phyloP scores from a whole-genome alignment of 1,140 invertebrate genomes.

The Chymomyza costata region DNA sequence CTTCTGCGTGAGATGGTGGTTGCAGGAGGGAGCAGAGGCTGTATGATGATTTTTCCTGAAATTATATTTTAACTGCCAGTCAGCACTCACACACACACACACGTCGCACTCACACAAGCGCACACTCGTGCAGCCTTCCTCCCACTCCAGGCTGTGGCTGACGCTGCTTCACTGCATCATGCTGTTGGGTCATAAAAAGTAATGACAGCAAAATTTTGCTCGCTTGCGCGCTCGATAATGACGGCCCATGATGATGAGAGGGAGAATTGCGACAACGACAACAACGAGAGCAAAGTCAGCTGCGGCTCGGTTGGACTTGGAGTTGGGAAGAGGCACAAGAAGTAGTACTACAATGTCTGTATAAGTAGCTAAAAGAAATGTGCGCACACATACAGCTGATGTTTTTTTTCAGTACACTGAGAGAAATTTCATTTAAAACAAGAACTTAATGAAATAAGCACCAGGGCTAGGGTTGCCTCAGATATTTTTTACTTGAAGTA shows the following conservation, averaged over 20 bases:
- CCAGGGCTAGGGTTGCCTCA: no score
- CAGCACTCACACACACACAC: conserved; percentile 1
- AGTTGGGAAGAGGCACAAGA: conserved; percentile 5
- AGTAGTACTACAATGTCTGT: conserved; percentile 6
- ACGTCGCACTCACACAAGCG: not conserved
- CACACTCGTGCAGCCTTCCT: not conserved
- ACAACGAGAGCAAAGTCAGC: not conserved
- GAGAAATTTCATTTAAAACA: no score
- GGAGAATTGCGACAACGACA: conserved; percentile 2
- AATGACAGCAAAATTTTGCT: conserved; percentile 54
- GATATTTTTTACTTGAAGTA: no score
- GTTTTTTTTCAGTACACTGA: conserved; percentile 10
- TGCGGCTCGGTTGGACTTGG: no score
- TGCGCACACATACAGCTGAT: no score
- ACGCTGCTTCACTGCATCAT: conserved; percentile 50
- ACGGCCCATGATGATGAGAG: conserved; percentile 25
- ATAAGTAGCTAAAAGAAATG: conserved; percentile 27
- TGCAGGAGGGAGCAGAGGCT: no score
- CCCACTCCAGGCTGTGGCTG: not conserved
- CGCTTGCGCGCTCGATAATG: conserved; percentile 47
- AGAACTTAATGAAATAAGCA: no score
- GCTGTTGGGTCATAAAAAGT: conserved; percentile 63
- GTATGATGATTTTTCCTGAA: conserved; percentile 48
- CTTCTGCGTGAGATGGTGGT: conserved; percentile 14
- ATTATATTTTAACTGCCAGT: conserved; percentile 62